Conservation (phyloP, 64 coral and sea anemone genomes). For the Montipora sp. region DNA sequence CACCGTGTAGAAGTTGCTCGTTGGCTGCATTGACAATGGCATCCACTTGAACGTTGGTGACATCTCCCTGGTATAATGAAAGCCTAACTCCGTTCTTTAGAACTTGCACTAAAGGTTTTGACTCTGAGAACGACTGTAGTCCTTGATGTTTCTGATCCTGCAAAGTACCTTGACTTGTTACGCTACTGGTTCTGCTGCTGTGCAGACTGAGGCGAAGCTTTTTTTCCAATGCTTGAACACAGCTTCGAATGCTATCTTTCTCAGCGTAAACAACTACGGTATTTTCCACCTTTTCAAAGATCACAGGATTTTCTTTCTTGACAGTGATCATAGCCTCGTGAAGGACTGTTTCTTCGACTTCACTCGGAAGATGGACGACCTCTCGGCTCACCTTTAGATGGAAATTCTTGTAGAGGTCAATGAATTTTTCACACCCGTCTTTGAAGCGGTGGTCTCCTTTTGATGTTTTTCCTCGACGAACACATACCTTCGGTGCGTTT, state of each 20-base stretch:
- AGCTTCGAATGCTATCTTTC: background rate
- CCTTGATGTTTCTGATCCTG: background rate
- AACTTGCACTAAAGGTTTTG: background rate
- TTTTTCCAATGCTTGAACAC: background rate
- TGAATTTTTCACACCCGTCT: slow-evolving; percentile 28
- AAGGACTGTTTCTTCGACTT: no score
- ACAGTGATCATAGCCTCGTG: background rate
- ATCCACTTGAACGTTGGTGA: slow-evolving; percentile 37
- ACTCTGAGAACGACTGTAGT: background rate
- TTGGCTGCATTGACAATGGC: slow-evolving; percentile 74
- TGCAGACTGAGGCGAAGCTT: background rate
- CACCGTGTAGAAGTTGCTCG: slow-evolving; percentile 7
- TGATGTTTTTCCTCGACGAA: background rate
- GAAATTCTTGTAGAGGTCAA: slow-evolving; percentile 27
- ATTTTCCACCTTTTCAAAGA: background rate
- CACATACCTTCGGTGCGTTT: background rate
- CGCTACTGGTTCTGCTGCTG: background rate
- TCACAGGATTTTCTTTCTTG: background rate
- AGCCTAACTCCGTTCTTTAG: slow-evolving; percentile 13
- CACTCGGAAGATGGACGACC: background rate
- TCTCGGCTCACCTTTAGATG: slow-evolving; percentile 5
- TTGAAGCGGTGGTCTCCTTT: background rate
- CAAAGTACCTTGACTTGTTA: background rate
- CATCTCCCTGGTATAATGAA: slow-evolving; percentile 54
- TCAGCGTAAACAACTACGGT: background rate